Evolutionary conservation across 2,797 vertebrate genomes (phyloP).

Genomic region (Notoglanidium macrostoma): DNA sequence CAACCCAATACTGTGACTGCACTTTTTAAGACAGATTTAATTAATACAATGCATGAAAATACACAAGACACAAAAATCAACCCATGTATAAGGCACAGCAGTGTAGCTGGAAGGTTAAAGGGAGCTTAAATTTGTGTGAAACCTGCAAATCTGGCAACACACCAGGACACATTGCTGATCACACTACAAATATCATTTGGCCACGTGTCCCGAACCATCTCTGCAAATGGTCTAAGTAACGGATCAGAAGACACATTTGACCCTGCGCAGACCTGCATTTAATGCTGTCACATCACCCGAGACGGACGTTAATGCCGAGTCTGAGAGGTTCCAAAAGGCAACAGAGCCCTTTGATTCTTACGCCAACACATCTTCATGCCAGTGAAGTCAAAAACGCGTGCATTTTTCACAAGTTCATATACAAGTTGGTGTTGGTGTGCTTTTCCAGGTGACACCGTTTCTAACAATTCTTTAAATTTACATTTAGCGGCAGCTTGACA

Average conservation of each 20-base stretch:
- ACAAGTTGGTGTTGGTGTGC: neutral
- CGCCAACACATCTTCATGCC: neutral
- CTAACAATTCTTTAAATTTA: neutral
- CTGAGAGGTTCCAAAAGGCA: neutral
- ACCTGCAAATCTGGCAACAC: slow-evolving; percentile 1
- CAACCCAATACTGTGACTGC: neutral
- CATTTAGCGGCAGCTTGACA: neutral
- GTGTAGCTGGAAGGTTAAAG: neutral
- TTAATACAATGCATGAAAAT: neutral
- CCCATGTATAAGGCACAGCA: neutral
- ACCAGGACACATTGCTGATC: neutral
- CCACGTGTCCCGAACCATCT: neutral
- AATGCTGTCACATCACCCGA: neutral
- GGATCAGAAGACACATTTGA: neutral
- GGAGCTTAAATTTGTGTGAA: neutral
- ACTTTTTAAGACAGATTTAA: neutral
- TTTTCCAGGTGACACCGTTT: neutral
- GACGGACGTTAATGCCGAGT: neutral
- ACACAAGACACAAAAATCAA: neutral
- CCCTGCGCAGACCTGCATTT: neutral
- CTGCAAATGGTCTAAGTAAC: neutral
- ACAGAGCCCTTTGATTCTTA: too few species aligned
- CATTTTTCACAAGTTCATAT: neutral
- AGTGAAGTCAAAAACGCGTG: neutral
- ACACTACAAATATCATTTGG: neutral